phyloP scores from a whole-genome alignment of 2,888 invertebrate genomes.

The Caenorhabditis imperialis region DNA sequence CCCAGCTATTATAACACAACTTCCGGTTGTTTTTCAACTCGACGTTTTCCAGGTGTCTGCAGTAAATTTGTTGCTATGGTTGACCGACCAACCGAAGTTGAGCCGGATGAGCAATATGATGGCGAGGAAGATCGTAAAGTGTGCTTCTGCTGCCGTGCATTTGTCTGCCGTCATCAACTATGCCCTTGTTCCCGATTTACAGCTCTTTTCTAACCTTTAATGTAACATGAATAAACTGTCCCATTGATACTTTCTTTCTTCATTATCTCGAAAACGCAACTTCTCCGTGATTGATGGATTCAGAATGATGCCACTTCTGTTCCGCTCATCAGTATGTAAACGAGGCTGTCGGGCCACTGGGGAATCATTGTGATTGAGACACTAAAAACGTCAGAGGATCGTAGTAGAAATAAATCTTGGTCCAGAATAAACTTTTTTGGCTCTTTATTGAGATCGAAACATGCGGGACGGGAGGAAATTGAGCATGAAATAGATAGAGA shows the following conservation, averaged over 20 bases:
- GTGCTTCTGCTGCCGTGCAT: constrained; percentile 68
- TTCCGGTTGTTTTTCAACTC: constrained; percentile 1
- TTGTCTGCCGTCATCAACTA: constrained; percentile 66
- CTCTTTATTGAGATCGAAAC: constrained; percentile 9
- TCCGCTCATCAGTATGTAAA: constrained; percentile 39
- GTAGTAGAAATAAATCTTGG: constrained; percentile 3
- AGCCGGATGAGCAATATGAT: constrained; percentile 28
- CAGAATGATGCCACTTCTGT: constrained; percentile 12
- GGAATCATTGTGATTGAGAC: constrained; percentile 49
- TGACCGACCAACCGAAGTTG: constrained; percentile 13
- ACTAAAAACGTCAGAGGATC: constrained; percentile 34
- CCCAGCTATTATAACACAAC: background rate
- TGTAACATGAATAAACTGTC: too few relatives aligned
- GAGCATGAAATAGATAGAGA: background rate
- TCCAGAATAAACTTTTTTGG: background rate
- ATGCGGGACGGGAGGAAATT: background rate
- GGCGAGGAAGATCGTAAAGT: constrained; percentile 51
- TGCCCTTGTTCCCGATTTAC: constrained; percentile 67
- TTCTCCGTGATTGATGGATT: constrained; percentile 18
- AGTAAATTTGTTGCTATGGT: constrained; percentile 26
- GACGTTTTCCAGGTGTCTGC: constrained; percentile 26
- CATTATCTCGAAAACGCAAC: constrained; percentile 4
- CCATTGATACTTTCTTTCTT: constrained; percentile 17
- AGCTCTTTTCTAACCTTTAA: constrained; percentile 49
- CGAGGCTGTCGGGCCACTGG: constrained; percentile 26